Evolutionary conservation across 2,888 invertebrate genomes (phyloP).

Genomic region (Lasioglossum villosulum): DNA sequence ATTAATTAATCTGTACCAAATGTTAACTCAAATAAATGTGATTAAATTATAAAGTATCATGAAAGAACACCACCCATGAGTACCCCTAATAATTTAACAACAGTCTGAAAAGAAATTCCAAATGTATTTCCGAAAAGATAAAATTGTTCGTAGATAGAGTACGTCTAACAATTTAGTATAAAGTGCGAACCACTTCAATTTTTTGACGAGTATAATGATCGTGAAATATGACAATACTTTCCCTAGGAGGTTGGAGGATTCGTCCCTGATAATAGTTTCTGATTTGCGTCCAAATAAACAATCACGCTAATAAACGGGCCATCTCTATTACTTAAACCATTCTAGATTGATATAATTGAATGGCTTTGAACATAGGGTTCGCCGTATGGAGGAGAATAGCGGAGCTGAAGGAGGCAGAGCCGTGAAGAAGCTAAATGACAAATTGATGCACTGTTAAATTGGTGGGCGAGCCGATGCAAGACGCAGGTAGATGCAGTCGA

Average conservation of each 20-base stretch:
- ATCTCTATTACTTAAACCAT: constrained; percentile 13
- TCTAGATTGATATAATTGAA: constrained; percentile 11
- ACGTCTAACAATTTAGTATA: neutral
- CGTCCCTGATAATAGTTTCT: neutral
- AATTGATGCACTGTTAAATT: constrained; percentile 68
- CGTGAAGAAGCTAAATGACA: constrained; percentile 63
- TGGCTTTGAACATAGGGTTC: neutral
- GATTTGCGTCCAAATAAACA: neutral
- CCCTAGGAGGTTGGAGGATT: neutral
- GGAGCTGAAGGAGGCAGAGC: neutral
- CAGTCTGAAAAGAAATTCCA: neutral
- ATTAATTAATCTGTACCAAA: no score
- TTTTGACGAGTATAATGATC: neutral
- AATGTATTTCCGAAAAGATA: neutral
- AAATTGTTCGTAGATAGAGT: neutral
- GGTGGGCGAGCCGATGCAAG: constrained; percentile 61
- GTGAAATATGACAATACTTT: neutral
- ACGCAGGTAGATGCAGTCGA: constrained; percentile 65
- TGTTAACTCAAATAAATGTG: no score
- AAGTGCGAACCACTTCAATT: neutral
- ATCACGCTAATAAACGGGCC: neutral
- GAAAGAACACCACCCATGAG: no score
- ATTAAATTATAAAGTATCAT: no score
- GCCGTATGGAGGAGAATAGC: neutral
- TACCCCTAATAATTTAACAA: neutral